Conservation (phyloP, 2,888 invertebrate genomes). For the Frankliniella fusca region DNA sequence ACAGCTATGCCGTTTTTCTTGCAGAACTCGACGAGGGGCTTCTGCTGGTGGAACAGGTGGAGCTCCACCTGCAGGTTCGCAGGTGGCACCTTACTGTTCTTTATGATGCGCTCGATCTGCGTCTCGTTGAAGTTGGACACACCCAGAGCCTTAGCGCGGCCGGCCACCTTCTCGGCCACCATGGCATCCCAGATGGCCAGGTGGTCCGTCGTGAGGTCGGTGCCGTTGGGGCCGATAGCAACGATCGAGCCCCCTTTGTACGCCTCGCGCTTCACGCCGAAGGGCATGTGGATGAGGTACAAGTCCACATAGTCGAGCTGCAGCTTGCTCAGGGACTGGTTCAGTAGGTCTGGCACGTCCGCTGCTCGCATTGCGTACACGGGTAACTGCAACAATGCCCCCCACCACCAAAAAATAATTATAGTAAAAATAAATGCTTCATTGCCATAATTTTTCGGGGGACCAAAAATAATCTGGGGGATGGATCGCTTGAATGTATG, state of each 20-base stretch:
- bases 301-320: conserved; percentile 51
- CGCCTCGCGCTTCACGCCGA: conserved; percentile 44
- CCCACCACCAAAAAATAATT: too few species aligned
- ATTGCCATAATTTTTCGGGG: too few species aligned
- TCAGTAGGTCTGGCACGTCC: conserved; percentile 46
- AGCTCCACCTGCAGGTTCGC: conserved; percentile 56
- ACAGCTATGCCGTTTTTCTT: conserved; percentile 58
- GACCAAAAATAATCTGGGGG: too few species aligned
- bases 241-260: conserved; percentile 40
- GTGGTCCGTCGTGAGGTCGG: neutral
- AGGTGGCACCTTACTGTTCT: conserved; percentile 58
- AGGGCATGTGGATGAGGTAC: conserved; percentile 53
- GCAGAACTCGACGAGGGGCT: conserved; percentile 49
- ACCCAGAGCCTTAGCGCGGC: conserved; percentile 72
- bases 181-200: conserved; percentile 52
- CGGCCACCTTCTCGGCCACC: conserved; percentile 63
- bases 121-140: conserved; percentile 75
- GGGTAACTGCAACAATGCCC: conserved; percentile 49
- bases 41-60: conserved; percentile 50
- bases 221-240: conserved; percentile 28
- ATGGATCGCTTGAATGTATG: too few species aligned
- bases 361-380: conserved; percentile 49
- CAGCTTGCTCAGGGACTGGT: conserved; percentile 47
- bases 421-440: too few species aligned
- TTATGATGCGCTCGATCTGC: conserved; percentile 65